Percentiles rank a stretch among this genome's conserved stretches.
These are phyloP conservation scores for Tenrec ecaudatus DNA, from an alignment of 2,113 vertebrate genomes.

Conservation along the genomic window DNA sequence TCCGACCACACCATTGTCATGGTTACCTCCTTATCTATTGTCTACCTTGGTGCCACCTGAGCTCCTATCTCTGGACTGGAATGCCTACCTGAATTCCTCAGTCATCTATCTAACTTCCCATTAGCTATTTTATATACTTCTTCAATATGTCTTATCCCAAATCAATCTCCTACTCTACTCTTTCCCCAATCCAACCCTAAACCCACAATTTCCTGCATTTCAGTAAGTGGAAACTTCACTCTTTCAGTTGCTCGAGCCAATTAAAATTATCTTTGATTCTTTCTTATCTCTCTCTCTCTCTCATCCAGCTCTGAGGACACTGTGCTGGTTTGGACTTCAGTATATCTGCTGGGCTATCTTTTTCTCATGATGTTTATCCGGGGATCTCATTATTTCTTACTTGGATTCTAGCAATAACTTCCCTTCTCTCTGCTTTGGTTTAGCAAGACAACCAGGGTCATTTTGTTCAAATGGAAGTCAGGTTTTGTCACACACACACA, in stretches of 20 bases:
- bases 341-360: background rate
- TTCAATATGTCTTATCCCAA: background rate
- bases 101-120: background rate
- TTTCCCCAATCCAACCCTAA: background rate
- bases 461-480: constrained; percentile 4
- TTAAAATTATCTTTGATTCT: background rate
- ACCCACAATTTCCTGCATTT: background rate
- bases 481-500: background rate
- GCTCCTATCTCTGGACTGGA: background rate
- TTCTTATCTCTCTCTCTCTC: background rate
- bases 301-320: background rate
- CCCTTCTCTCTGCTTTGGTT: background rate
- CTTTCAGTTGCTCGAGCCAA: background rate
- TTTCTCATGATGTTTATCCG: background rate
- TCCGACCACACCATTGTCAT: background rate
- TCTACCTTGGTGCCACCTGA: background rate
- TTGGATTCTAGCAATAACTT: background rate
- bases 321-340: background rate
- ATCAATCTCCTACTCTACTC: background rate
- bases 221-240: background rate
- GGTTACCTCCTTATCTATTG: background rate
- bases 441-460: background rate
- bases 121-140: background rate
- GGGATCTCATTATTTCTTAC: background rate
- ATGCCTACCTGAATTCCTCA: background rate